phyloP scores from a whole-genome alignment of 2,797 vertebrate species.

The Phataginus tricuspis region DNA sequence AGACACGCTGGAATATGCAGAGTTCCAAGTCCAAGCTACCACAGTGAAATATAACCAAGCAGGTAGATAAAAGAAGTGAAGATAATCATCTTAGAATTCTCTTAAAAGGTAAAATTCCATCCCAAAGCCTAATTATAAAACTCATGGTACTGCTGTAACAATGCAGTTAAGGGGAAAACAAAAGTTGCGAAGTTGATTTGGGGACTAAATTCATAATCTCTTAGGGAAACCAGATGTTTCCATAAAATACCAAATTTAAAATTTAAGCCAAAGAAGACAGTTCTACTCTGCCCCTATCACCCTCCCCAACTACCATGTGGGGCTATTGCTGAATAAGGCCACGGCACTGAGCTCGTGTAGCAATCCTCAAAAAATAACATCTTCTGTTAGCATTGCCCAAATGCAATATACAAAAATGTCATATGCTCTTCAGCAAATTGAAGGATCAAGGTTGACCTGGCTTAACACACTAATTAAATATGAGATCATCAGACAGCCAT shows the following conservation, averaged over 20 bases:
- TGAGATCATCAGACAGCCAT: background rate
- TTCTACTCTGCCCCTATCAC: background rate
- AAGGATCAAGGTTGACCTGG: background rate
- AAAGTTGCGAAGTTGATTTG: background rate
- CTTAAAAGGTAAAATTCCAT: background rate
- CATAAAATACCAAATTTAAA: slow-evolving; percentile 37
- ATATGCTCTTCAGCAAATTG: background rate
- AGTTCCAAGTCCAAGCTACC: background rate
- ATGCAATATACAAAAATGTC: background rate
- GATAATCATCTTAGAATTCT: background rate
- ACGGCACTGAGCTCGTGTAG: background rate
- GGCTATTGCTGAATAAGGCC: background rate
- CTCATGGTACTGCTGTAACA: background rate
- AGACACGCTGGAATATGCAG: background rate
- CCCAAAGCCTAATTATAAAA: background rate
- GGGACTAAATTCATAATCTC: background rate
- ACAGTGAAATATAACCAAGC: background rate
- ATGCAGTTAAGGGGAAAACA: background rate
- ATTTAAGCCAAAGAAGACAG: slow-evolving; percentile 18
- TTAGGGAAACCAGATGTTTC: background rate
- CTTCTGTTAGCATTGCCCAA: background rate
- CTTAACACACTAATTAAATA: slow-evolving; percentile 1
- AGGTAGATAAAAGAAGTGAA: background rate
- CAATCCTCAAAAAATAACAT: background rate
- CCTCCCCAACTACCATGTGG: background rate